phyloP scores from a whole-genome alignment of 23 tunicate species.

The Botrylloides violaceus region DNA sequence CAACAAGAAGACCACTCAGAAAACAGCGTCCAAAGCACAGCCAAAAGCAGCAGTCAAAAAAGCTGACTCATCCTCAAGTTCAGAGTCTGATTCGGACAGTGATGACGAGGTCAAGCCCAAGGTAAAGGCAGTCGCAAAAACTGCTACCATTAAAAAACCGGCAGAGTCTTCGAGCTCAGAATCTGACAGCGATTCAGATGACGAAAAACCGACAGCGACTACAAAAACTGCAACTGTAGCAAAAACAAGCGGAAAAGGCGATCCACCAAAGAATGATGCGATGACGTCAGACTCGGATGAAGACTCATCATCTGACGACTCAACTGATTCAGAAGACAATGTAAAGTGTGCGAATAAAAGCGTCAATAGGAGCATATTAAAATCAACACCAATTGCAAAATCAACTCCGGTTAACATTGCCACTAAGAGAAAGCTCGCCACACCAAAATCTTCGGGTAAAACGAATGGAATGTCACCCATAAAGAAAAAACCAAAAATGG shows the following conservation, averaged over 20 bases:
- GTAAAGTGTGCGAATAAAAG: background rate
- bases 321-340: background rate
- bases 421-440: background rate
- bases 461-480: background rate
- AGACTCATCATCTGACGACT: conserved; percentile 12
- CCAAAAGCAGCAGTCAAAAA: background rate
- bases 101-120: conserved; percentile 4
- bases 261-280: too few relatives aligned
- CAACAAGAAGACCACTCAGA: background rate
- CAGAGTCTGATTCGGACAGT: background rate
- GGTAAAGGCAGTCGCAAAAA: background rate
- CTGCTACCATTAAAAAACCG: background rate
- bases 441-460: background rate
- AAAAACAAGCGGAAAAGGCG: too few relatives aligned
- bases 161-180: background rate
- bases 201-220: background rate
- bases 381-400: background rate
- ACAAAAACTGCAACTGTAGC: background rate
- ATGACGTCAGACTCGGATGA: conserved; percentile 15
- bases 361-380: background rate
- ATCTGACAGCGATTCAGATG: background rate
- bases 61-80: background rate
- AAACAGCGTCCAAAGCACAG: background rate
- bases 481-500: background rate
- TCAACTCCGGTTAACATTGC: background rate